Evolutionary conservation across 2,113 vertebrate genomes (phyloP).

Genomic region (Rhabdornis inornatus): DNA sequence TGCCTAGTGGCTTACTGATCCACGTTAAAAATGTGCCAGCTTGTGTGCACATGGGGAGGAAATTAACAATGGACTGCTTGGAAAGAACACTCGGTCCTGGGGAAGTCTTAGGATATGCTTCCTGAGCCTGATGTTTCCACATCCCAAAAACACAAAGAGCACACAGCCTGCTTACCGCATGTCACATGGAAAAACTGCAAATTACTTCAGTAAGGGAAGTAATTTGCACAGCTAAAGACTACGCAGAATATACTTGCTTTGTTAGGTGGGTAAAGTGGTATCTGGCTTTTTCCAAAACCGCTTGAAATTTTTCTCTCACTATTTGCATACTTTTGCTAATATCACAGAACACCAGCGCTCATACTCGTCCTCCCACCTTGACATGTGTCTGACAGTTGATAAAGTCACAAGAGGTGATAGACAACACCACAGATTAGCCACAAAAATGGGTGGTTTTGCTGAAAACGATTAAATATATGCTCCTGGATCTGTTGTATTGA

Average conservation of each 20-base stretch:
- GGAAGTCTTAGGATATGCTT: not conserved
- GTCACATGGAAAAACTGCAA: not conserved
- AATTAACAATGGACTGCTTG: not conserved
- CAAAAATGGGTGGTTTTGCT: not conserved
- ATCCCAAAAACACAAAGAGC: not conserved
- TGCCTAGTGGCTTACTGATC: no score
- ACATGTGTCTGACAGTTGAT: not conserved
- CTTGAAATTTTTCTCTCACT: not conserved
- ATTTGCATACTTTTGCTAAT: not conserved
- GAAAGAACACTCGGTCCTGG: not conserved
- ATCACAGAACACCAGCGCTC: not conserved
- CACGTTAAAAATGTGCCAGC: not conserved
- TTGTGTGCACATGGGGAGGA: fast-evolving
- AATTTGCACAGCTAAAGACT: not conserved
- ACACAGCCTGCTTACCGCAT: not conserved
- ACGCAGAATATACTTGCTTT: not conserved
- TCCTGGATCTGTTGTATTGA: no score
- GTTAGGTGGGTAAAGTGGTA: not conserved
- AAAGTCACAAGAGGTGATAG: not conserved
- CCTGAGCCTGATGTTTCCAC: not conserved
- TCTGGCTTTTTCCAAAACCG: not conserved
- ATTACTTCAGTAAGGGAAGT: not conserved
- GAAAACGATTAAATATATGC: not conserved
- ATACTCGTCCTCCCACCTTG: not conserved
- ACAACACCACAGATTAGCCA: not conserved